phyloP scores from a whole-genome alignment of 2,113 vertebrate genomes.

The Dipodomys ordii region DNA sequence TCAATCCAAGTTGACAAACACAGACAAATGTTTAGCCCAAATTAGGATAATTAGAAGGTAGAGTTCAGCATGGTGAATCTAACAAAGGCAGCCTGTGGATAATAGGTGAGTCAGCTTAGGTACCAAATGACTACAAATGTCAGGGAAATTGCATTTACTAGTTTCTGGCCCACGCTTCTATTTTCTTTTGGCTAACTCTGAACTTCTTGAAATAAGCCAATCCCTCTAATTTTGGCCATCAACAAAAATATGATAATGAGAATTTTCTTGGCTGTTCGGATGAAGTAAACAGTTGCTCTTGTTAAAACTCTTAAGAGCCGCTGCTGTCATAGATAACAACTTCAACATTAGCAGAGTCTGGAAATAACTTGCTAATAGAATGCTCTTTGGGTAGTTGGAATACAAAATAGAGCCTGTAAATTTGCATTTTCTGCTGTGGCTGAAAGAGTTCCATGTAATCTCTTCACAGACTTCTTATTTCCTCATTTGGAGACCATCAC shows the following conservation, averaged over 20 bases:
- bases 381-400: conserved; percentile 59
- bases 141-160: not conserved
- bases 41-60: conserved; percentile 40
- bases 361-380: conserved; percentile 64
- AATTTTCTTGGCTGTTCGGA: conserved; percentile 10
- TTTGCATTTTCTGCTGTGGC: conserved; percentile 66
- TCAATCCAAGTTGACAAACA: conserved; percentile 20
- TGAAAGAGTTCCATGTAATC: conserved; percentile 70
- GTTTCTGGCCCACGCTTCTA: not conserved
- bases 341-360: conserved; percentile 40
- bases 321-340: conserved; percentile 46
- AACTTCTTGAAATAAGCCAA: conserved; percentile 48
- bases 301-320: not conserved
- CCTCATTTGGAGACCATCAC: conserved; percentile 69
- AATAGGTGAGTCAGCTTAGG: not conserved
- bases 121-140: not conserved
- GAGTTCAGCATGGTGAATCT: not conserved
- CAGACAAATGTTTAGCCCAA: conserved; percentile 20
- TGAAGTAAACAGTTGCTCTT: conserved; percentile 5
- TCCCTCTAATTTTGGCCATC: conserved; percentile 5
- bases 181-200: not conserved
- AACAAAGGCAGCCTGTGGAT: not conserved
- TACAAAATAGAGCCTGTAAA: conserved; percentile 65
- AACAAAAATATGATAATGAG: conserved; percentile 8
- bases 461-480: conserved; percentile 62